A percentile compares a stretch with the other conserved stretches of the same genome.
Evolutionary conservation across 2,797 vertebrate genomes (phyloP).

Genomic region (Squalus acanthias): DNA sequence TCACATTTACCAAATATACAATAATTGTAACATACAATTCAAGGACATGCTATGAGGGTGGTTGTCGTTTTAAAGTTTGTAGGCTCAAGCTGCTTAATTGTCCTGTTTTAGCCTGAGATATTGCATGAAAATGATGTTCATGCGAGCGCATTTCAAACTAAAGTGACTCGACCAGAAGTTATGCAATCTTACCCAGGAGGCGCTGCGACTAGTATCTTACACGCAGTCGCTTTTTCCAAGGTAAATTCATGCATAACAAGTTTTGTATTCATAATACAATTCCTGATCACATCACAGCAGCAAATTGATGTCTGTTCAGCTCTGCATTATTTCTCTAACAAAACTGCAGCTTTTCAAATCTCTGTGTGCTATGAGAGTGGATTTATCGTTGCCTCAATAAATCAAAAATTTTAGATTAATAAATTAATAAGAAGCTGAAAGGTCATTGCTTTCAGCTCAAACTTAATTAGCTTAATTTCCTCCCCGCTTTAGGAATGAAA

Average conservation of each 20-base stretch:
- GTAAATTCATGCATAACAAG: neutral
- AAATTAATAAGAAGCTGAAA: slow-evolving; percentile 14
- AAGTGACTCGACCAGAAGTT: neutral
- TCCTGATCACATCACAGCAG: neutral
- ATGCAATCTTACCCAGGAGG: neutral
- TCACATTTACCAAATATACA: neutral
- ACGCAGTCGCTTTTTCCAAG: neutral
- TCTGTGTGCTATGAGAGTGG: neutral
- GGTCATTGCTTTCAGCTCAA: neutral
- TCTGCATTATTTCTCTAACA: slow-evolving; percentile 2
- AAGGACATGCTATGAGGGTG: neutral
- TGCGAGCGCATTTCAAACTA: neutral
- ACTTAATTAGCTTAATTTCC: slow-evolving; percentile 28
- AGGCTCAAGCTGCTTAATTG: neutral
- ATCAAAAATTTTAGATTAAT: neutral
- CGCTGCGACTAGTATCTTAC: neutral
- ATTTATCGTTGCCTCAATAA: slow-evolving; percentile 5
- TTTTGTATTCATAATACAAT: neutral
- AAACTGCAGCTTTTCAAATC: slow-evolving; percentile 5
- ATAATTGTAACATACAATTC: neutral
- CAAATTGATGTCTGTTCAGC: neutral
- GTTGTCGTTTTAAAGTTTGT: neutral
- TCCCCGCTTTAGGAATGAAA: neutral
- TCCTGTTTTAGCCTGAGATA: neutral
- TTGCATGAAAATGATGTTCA: neutral